Percentiles rank a stretch among this genome's conserved stretches.
Evolutionary conservation across 2,113 vertebrate genomes (phyloP).

Genomic region (Camelus dromedarius): DNA sequence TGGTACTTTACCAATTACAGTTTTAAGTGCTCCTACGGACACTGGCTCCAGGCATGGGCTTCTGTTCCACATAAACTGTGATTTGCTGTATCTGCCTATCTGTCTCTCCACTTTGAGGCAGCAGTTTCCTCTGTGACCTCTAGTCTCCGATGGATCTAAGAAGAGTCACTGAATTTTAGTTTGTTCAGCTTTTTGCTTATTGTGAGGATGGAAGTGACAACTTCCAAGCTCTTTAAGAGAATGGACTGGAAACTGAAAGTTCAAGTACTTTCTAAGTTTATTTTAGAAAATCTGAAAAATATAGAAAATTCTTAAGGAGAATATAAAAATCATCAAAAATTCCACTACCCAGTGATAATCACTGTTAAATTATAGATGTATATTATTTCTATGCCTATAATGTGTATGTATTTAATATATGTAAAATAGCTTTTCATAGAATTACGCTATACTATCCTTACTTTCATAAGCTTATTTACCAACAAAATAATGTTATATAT

Average conservation of each 20-base stretch:
- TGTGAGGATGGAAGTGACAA: not conserved
- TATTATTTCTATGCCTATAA: not conserved
- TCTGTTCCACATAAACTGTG: not conserved
- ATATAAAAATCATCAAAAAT: not conserved
- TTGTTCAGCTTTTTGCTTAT: not conserved
- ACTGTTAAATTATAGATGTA: not conserved
- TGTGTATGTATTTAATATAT: not conserved
- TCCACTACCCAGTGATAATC: not conserved
- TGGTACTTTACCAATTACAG: not conserved
- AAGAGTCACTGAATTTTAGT: not conserved
- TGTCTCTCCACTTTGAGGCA: not conserved
- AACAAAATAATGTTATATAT: not conserved
- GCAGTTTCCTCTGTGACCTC: not conserved
- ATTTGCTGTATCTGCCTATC: not conserved
- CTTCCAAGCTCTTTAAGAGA: not conserved
- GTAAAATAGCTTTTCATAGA: not conserved
- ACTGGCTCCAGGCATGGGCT: not conserved
- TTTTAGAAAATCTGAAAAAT: conserved; percentile 45
- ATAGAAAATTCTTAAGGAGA: not conserved
- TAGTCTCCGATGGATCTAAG: not conserved
- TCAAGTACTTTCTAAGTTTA: conserved; percentile 9
- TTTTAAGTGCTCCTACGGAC: not conserved
- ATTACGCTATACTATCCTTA: not conserved
- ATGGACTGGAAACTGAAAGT: not conserved
- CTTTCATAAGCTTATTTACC: not conserved